These are phyloP conservation scores for Colostygia pectinataria DNA, from an alignment of 2,888 invertebrate genomes.

Conservation along the genomic window DNA sequence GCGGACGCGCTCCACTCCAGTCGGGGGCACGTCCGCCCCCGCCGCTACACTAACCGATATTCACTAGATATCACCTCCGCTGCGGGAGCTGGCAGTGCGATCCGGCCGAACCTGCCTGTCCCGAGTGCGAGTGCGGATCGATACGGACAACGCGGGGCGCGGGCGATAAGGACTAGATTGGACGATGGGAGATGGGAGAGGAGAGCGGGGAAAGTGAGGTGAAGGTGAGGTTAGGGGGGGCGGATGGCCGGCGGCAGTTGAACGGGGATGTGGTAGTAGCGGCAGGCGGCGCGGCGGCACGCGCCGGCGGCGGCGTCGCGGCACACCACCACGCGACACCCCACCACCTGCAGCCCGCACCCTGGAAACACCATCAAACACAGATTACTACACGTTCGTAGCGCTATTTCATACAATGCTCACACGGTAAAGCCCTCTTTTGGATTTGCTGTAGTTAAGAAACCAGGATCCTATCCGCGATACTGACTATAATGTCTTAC, in stretches of 20 bases:
- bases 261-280: constrained; percentile 98
- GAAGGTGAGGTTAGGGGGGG: constrained; percentile 66
- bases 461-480: background rate
- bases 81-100: constrained; percentile 33
- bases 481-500: too few relatives aligned
- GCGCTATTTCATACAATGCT: constrained; percentile 6
- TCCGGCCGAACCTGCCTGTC: constrained; percentile 55
- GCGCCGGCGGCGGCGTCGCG: constrained; percentile 97
- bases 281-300: constrained; percentile 96
- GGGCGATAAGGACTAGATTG: constrained; percentile 45
- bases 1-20: constrained; percentile 12
- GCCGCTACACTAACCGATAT: constrained; percentile 60
- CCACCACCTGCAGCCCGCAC: constrained; percentile 97
- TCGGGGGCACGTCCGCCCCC: constrained; percentile 40
- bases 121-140: constrained; percentile 65
- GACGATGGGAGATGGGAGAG: constrained; percentile 35
- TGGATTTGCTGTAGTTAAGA: too few relatives aligned
- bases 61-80: constrained; percentile 52
- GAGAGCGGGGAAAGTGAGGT: constrained; percentile 31
- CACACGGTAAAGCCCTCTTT: background rate
- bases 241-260: constrained; percentile 90
- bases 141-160: constrained; percentile 64
- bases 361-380: constrained; percentile 83
- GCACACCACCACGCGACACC: constrained; percentile 97
- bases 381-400: constrained; percentile 14